These are phyloP conservation scores for Salvelinus namaycush DNA, from an alignment of 2,113 vertebrate genomes.

Conservation along the genomic window DNA sequence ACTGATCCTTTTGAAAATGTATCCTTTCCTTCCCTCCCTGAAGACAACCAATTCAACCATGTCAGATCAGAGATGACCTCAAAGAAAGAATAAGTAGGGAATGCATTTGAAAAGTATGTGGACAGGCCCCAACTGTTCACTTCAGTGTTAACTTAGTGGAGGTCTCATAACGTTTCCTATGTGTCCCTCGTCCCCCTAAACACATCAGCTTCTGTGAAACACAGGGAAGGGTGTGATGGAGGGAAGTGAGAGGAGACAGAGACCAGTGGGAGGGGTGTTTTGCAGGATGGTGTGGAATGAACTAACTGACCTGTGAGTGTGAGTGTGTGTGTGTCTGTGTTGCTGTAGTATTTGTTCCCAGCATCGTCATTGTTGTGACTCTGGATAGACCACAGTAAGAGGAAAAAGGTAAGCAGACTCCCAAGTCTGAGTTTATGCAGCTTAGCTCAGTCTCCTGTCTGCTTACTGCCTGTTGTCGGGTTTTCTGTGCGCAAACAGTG, in stretches of 20 bases:
- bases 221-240: neutral
- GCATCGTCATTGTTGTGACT: neutral
- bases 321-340: neutral
- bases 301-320: neutral
- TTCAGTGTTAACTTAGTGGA: too few species aligned
- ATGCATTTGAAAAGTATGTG: too few species aligned
- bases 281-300: neutral
- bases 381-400: slow-evolving; percentile 4
- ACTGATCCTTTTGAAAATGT: neutral
- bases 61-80: too few species aligned
- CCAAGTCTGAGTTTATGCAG: neutral
- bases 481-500: neutral
- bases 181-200: neutral
- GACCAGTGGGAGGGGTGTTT: neutral
- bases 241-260: neutral
- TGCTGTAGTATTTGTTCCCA: neutral
- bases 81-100: too few species aligned
- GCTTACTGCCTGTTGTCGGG: neutral
- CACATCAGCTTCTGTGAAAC: neutral
- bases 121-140: too few species aligned
- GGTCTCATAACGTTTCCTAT: too few species aligned
- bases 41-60: too few species aligned
- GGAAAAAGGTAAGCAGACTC: neutral
- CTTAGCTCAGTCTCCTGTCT: neutral
- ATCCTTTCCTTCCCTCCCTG: neutral